A percentile compares a stretch with the other conserved stretches of the same genome.
These are phyloP conservation scores for Nasonia oneida DNA, from an alignment of 2,888 invertebrate species.

Conservation along the genomic window DNA sequence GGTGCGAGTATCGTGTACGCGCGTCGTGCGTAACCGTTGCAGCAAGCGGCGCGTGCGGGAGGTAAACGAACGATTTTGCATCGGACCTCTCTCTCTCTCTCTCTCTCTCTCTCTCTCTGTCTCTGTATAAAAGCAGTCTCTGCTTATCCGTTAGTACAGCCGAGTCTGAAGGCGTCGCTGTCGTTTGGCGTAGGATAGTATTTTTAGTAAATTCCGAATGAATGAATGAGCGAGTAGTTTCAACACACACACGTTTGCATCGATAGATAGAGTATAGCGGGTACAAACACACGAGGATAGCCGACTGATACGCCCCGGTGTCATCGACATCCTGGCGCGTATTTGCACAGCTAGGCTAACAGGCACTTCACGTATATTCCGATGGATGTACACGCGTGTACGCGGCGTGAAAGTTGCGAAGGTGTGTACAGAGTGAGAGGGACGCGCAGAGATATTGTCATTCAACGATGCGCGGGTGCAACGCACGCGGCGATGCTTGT, in stretches of 20 bases:
- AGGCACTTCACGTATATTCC: constrained; percentile 57
- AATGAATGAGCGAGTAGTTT: background rate
- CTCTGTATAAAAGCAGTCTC: constrained; percentile 45
- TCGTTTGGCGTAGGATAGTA: background rate
- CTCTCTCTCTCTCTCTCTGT: background rate
- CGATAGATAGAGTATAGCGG: background rate
- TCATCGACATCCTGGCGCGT: constrained; percentile 68
- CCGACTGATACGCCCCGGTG: constrained; percentile 66
- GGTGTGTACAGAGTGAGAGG: constrained; percentile 13
- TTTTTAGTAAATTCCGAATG: constrained; percentile 2
- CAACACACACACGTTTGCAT: background rate
- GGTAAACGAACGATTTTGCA: constrained; percentile 61
- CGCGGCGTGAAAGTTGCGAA: background rate
- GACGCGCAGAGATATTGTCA: constrained; percentile 10
- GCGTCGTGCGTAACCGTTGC: background rate
- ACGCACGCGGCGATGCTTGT: background rate
- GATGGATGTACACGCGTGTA: background rate
- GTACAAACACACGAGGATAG: background rate
- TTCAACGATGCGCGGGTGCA: constrained; percentile 30
- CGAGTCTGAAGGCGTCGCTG: background rate
- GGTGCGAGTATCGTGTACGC: background rate
- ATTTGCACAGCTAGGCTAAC: constrained; percentile 75
- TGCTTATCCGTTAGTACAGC: background rate
- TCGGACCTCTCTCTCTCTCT: constrained; percentile 21
- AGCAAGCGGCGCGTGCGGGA: background rate